phyloP scores from a whole-genome alignment of 2,113 vertebrate species.

The Hipposideros armiger region DNA sequence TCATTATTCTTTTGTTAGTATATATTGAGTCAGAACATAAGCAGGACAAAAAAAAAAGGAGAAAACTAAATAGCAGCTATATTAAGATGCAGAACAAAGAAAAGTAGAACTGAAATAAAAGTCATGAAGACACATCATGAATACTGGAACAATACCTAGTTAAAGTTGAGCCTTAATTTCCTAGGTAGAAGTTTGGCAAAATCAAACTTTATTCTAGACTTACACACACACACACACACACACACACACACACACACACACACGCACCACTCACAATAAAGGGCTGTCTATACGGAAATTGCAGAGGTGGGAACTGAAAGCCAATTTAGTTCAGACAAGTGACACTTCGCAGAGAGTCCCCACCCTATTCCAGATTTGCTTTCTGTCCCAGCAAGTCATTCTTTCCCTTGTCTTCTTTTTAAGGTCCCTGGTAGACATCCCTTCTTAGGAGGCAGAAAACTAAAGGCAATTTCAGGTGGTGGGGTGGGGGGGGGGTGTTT shows the following conservation, averaged over 20 bases:
- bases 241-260: too few species aligned
- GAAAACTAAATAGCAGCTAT: conserved; percentile 4
- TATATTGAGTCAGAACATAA: conserved; percentile 18
- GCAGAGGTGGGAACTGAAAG: background rate
- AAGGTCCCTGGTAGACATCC: background rate
- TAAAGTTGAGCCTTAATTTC: conserved; percentile 56
- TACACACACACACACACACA: too few species aligned
- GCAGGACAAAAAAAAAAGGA: background rate
- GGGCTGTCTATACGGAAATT: background rate
- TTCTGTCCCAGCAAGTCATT: background rate
- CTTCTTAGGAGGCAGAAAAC: background rate
- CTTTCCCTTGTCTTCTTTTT: conserved; percentile 9
- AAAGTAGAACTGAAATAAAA: conserved; percentile 44
- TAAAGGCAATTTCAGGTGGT: background rate
- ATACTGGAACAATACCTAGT: background rate
- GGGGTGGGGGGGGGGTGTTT: background rate
- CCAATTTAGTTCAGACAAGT: background rate
- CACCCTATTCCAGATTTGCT: background rate
- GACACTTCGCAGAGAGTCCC: background rate
- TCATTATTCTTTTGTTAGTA: background rate
- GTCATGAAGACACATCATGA: background rate
- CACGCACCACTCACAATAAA: background rate
- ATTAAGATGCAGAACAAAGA: conserved; percentile 16
- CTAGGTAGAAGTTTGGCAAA: conserved; percentile 5
- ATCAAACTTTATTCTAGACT: background rate